A percentile compares a stretch with the other conserved stretches of the same genome.
Conservation (phyloP, 2,888 invertebrate genomes). For the Euphydryas editha region DNA sequence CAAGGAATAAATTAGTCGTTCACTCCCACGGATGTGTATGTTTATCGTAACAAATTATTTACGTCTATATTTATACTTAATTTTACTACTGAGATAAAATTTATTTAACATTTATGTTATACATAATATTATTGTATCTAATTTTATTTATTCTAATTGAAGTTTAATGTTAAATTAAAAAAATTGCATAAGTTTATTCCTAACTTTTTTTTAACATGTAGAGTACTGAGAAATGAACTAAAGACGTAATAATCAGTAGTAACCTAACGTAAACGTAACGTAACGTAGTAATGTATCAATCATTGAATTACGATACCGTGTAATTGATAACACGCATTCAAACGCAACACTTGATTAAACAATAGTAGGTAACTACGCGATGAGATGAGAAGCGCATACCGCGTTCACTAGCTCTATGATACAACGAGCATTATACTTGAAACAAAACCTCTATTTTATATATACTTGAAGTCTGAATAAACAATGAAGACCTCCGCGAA, state of each 20-base stretch:
- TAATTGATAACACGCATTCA: slow-evolving; percentile 17
- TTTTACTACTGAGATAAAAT: neutral
- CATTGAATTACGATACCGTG: slow-evolving; percentile 14
- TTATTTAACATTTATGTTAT: neutral
- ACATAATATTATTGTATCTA: slow-evolving; percentile 36
- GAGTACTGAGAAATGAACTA: neutral
- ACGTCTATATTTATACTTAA: neutral
- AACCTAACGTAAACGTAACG: too few relatives aligned
- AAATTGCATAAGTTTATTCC: too few relatives aligned
- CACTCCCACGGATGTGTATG: slow-evolving; percentile 2
- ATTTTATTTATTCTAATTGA: neutral
- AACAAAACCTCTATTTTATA: slow-evolving; percentile 36
- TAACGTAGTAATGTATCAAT: slow-evolving; percentile 27
- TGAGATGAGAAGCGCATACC: slow-evolving; percentile 19
- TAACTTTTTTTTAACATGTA: neutral
- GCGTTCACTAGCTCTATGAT: slow-evolving; percentile 26
- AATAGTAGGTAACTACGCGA: slow-evolving; percentile 26
- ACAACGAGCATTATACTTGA: slow-evolving; percentile 29
- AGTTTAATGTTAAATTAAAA: too few relatives aligned
- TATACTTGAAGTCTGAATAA: slow-evolving; percentile 47
- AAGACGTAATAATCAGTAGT: slow-evolving; percentile 9
- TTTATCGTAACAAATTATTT: neutral
- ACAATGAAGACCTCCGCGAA: slow-evolving; percentile 56
- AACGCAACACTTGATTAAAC: slow-evolving; percentile 32
- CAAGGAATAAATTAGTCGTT: slow-evolving; percentile 1